Evolutionary conservation across 1,140 invertebrate genomes (phyloP).

Genomic region (Dendroctonus valens): DNA sequence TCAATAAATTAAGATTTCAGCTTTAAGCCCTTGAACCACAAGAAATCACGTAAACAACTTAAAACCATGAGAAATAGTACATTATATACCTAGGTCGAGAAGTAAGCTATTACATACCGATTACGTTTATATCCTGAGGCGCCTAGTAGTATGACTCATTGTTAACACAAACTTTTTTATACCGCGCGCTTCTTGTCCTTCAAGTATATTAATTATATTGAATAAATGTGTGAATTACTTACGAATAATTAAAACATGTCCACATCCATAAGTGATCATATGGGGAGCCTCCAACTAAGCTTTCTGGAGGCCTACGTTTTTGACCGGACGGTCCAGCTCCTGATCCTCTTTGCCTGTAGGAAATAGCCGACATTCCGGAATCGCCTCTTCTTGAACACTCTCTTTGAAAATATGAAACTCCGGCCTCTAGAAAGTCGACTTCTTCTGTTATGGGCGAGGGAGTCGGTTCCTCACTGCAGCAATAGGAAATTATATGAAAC

Average conservation of each 20-base stretch:
- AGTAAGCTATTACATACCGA: too few relatives aligned
- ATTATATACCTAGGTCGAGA: too few relatives aligned
- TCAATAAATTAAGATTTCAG: too few relatives aligned
- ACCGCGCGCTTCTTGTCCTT: too few relatives aligned
- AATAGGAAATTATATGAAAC: neutral
- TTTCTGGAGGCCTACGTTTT: conserved; percentile 48
- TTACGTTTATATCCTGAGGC: too few relatives aligned
- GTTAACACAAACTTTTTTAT: too few relatives aligned
- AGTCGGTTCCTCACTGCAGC: conserved; percentile 47
- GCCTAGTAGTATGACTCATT: too few relatives aligned
- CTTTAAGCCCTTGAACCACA: too few relatives aligned
- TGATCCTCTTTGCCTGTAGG: conserved; percentile 54
- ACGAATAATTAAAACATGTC: conserved; percentile 66
- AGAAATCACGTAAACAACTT: too few relatives aligned
- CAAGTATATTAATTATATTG: neutral
- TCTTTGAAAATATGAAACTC: conserved; percentile 58
- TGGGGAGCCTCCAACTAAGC: conserved; percentile 53
- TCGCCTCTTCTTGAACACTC: conserved; percentile 48
- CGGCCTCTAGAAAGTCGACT: conserved; percentile 61
- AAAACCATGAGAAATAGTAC: too few relatives aligned
- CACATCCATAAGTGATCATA: conserved; percentile 63
- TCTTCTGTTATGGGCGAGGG: conserved; percentile 50
- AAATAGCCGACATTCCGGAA: conserved; percentile 50
- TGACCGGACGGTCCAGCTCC: conserved; percentile 50
- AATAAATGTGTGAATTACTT: conserved; percentile 43